phyloP scores from a whole-genome alignment of 2,888 invertebrate species.

The Polydrusus tereticollis region DNA sequence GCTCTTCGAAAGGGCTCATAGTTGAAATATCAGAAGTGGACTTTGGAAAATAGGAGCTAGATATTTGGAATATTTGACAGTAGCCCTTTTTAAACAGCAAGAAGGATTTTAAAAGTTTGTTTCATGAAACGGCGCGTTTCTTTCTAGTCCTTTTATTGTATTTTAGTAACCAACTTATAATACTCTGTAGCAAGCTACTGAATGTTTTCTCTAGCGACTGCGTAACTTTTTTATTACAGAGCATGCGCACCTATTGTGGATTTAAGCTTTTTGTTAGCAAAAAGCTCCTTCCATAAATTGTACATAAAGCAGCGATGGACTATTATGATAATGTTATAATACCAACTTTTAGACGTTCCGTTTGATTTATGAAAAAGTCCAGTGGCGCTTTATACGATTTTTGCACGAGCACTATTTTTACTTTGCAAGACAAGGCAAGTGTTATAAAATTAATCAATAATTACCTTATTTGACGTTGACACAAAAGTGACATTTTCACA shows the following conservation, averaged over 20 bases:
- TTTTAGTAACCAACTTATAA: constrained; percentile 47
- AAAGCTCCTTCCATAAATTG: constrained; percentile 11
- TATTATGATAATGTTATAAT: constrained; percentile 14
- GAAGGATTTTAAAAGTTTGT: constrained; percentile 22
- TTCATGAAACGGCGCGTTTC: constrained; percentile 25
- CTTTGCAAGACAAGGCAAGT: constrained; percentile 29
- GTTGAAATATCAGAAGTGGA: no score
- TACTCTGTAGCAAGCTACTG: constrained; percentile 42
- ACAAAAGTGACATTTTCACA: constrained; percentile 25
- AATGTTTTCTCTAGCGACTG: constrained; percentile 35
- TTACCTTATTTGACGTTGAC: constrained; percentile 5
- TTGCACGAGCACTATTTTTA: constrained; percentile 39
- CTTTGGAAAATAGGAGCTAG: no score
- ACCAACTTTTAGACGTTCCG: neutral
- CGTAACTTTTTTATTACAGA: constrained; percentile 27
- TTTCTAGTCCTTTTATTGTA: constrained; percentile 60
- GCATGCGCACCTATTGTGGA: constrained; percentile 12
- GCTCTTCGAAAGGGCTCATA: no score
- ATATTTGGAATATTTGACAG: no score
- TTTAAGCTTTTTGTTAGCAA: neutral
- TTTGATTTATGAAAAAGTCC: constrained; percentile 10
- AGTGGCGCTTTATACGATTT: constrained; percentile 32
- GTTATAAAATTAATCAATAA: neutral
- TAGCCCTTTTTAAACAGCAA: neutral
- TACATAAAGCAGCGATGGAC: constrained; percentile 24